Percentiles rank a stretch among this genome's conserved stretches.
phyloP scores from a whole-genome alignment of 1,140 invertebrate genomes.

The Drosophila mojavensis region DNA sequence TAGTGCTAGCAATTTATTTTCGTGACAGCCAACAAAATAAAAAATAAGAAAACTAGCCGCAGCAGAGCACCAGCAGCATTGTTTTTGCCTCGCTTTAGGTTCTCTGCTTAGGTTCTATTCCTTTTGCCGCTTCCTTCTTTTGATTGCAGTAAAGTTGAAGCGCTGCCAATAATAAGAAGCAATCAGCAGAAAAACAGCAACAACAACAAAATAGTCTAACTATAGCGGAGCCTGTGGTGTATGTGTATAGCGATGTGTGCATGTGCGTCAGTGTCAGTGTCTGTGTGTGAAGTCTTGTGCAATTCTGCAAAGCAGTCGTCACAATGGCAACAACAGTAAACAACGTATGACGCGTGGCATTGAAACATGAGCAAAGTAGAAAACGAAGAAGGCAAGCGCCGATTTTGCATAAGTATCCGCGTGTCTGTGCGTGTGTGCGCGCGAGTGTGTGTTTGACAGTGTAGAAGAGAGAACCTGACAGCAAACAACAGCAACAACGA shows the following conservation, averaged over 20 bases:
- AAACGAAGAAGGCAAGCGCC: not conserved
- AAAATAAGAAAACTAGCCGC: not conserved
- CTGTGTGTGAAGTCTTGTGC: constrained; percentile 9
- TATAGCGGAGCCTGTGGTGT: not conserved
- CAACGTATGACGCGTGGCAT: constrained; percentile 27
- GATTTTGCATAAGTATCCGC: not conserved
- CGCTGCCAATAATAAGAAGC: constrained; percentile 38
- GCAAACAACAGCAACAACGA: constrained; percentile 10
- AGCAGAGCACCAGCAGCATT: not conserved
- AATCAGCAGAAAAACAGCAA: constrained; percentile 14
- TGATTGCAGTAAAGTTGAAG: constrained; percentile 33
- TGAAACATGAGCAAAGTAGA: constrained; percentile 22
- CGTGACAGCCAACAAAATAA: constrained; percentile 22
- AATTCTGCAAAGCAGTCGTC: constrained; percentile 4
- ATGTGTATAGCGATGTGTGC: not conserved
- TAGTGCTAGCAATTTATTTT: constrained; percentile 41
- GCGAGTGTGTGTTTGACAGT: constrained; percentile 6
- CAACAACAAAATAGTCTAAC: constrained; percentile 4
- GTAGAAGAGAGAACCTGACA: constrained; percentile 17
- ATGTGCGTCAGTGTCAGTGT: not conserved
- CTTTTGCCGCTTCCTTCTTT: constrained; percentile 2
- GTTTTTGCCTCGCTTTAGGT: constrained; percentile 3
- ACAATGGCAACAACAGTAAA: constrained; percentile 22
- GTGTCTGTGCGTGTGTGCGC: not conserved
- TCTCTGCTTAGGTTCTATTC: constrained; percentile 20